phyloP scores from a whole-genome alignment of 2,113 vertebrate genomes.

The Alouatta palliata region DNA sequence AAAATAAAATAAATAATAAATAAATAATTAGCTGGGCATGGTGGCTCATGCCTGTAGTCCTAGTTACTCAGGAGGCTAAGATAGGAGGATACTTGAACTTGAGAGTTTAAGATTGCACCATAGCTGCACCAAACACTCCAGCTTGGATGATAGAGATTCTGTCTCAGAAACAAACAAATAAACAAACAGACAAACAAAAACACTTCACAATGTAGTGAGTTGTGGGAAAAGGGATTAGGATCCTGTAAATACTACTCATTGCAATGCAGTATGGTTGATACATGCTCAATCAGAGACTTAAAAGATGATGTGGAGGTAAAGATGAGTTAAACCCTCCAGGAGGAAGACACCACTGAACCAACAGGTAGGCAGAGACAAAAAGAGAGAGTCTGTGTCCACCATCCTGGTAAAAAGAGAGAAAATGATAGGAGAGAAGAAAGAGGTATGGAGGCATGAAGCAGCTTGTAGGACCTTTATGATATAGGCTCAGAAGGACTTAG shows the following conservation, averaged over 20 bases:
- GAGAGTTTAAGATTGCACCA: too few relatives aligned
- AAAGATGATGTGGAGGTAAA: background rate
- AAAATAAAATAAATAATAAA: too few relatives aligned
- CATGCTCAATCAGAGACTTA: background rate
- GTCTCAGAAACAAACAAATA: too few relatives aligned
- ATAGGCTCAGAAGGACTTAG: background rate
- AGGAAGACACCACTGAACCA: background rate
- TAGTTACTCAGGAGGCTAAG: too few relatives aligned
- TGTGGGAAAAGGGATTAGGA: background rate
- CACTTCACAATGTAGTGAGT: background rate
- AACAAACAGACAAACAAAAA: too few relatives aligned
- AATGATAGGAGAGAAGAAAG: background rate
- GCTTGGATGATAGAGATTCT: too few relatives aligned
- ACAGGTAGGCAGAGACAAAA: background rate
- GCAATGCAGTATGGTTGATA: background rate
- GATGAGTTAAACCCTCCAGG: background rate
- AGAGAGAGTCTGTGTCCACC: background rate
- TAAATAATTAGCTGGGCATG: too few relatives aligned
- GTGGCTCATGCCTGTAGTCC: too few relatives aligned
- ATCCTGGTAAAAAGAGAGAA: background rate
- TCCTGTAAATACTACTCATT: background rate
- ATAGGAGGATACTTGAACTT: too few relatives aligned
- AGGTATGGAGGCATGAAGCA: background rate
- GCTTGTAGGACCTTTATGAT: background rate
- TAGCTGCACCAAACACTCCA: too few relatives aligned